Evolutionary conservation across 2,888 invertebrate species (phyloP), one percentile per base, ranked within the genome.

Genomic region (Acanthosepion pharaonis): DNA sequence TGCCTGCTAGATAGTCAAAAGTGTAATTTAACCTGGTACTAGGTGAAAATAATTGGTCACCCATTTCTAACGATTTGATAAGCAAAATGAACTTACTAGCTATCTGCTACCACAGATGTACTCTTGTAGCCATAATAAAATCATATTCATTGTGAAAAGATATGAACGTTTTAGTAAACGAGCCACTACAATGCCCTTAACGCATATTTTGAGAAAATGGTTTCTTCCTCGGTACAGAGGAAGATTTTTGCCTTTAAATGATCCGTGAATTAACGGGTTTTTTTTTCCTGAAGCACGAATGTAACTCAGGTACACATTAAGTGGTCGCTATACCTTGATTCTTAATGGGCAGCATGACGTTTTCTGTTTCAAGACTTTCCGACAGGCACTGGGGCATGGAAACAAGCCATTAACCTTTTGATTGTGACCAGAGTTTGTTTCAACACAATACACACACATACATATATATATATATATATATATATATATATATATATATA

Each of bases 321-420:
- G 15, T n/a, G 78, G n/a, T 78, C n/a, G 78, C n/a, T 78, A n/a
- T 33, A n/a, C 78, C n/a, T 78, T 15, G n/a, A 78, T 78, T 78
- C n/a, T 78, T 78, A 78, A 78, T 78, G n/a, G 78, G 2, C 78
- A 18, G 33, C 78, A 78, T 78, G n/a, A n/a, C 33, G 11, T 78
- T 33, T 78, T 33, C 33, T n/a, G n/a, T n/a, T 78, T n/a, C 78
- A 78, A 78, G 78, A 78, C 78, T 15, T 78, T 33, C 78, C 78
- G n/a, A 78, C n/a, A n/a, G n/a, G n/a, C 78, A 78, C 11, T 78
- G 78, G 78, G 78, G 78, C 78, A 78, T 78, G n/a, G n/a, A 78
- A 78, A 78, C 15, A 33, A 78, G n/a, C 15, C 78, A 78, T 78
- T 78, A 78, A 78, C n/a, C 78, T n/a, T n/a, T 78, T n/a, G 28